Percentiles rank a stretch among this genome's conserved stretches.
Conservation (phyloP, 2,113 vertebrate species). For the Pangasianodon hypophthalmus region DNA sequence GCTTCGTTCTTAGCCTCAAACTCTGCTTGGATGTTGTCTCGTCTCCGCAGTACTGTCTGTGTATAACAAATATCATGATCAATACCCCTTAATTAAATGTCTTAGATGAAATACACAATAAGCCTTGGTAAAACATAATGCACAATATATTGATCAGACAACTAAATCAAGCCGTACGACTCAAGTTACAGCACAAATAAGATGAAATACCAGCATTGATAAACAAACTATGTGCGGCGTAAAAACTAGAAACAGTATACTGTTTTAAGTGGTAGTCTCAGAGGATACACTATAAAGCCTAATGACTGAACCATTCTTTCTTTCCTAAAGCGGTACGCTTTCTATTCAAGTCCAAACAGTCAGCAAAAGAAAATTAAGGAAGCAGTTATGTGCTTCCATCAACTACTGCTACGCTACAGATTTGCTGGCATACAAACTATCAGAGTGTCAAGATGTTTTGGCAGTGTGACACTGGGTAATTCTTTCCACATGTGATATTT, state of each 20-base stretch:
- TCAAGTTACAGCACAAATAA: conserved; percentile 15
- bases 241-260: neutral
- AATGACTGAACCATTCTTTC: neutral
- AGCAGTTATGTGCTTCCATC: neutral
- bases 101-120: conserved; percentile 7
- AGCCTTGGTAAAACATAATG: conserved; percentile 39
- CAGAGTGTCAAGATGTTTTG: neutral
- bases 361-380: neutral
- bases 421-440: neutral
- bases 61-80: conserved; percentile 37
- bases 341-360: neutral
- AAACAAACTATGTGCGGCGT: neutral
- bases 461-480: neutral
- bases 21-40: conserved; percentile 93
- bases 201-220: neutral
- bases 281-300: neutral
- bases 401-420: neutral
- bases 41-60: conserved; percentile 87
- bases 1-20: conserved; percentile 85
- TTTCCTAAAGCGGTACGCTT: neutral
- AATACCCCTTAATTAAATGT: conserved; percentile 40
- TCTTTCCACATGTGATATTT: neutral
- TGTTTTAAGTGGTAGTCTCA: neutral
- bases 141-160: conserved; percentile 34
- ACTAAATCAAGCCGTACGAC: conserved; percentile 1